Evolutionary conservation across 2,888 invertebrate species (phyloP).

Genomic region (Gisinianus flammeolus): DNA sequence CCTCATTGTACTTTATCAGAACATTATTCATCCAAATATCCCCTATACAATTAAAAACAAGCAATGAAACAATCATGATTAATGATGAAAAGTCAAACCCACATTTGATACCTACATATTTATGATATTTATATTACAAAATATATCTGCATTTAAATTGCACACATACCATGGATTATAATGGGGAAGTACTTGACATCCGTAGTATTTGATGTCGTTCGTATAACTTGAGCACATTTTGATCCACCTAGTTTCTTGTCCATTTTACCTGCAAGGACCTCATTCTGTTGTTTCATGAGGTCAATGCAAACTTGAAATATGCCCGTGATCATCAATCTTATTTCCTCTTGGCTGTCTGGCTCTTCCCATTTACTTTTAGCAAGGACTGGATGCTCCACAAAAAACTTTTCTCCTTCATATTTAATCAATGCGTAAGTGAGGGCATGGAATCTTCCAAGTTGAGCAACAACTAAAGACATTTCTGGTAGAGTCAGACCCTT

Average conservation of each 20-base stretch:
- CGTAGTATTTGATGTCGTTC: not conserved
- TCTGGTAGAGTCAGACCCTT: conserved; percentile 39
- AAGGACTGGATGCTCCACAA: conserved; percentile 10
- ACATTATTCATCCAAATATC: conserved; percentile 56
- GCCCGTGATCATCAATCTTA: not conserved
- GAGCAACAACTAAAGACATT: conserved; percentile 36
- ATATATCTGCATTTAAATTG: too few species aligned
- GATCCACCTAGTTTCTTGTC: not conserved
- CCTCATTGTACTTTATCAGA: conserved; percentile 47
- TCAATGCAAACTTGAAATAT: not conserved
- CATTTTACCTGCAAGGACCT: conserved; percentile 25
- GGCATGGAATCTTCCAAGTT: conserved; percentile 51
- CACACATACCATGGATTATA: conserved; percentile 51
- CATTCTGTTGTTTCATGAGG: not conserved
- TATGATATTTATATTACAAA: too few species aligned
- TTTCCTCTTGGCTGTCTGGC: conserved; percentile 11
- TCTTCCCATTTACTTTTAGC: not conserved
- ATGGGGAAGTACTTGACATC: conserved; percentile 41
- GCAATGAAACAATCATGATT: not conserved
- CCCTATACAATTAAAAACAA: too few species aligned
- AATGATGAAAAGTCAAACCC: too few species aligned
- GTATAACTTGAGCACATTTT: not conserved
- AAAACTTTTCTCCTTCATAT: conserved; percentile 38
- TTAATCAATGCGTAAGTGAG: conserved; percentile 37
- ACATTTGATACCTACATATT: too few species aligned